Evolutionary conservation across 2,888 invertebrate species (phyloP), one percentile per base, ranked within the genome.

Genomic region (Marasmarcha lunaedactyla): DNA sequence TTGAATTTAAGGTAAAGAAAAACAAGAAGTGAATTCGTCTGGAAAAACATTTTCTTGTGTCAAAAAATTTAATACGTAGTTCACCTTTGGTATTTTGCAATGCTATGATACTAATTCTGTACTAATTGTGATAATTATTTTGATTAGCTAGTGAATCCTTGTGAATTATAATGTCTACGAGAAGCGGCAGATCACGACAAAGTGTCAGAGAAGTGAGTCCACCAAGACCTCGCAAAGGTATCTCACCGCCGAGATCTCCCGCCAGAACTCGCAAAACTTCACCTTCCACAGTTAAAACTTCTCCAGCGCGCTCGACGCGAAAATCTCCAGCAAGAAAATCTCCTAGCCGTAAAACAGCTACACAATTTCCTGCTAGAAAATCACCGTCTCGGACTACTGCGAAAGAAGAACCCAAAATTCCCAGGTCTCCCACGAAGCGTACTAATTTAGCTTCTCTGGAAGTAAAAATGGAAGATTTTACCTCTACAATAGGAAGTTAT

Each of bases 311-410:
- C 35, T 58, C 70, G 6, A 65, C 72, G 12, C 74, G 84, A 3
- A 85, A 85, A 51, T 86, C 86, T 14, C 86, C 86, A 11, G 63
- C 79, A 9, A 67, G 84, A 36, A 86, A 84, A 43, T 85, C 85
- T 7, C 85, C 85, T 2, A 70, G 72, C 44, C 68, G 79, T 42
- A 83, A 81, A 52, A 59, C 79, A 13, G 69, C 57, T 1, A 63
- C 69, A 0, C 71, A 72, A 45, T 74, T 63, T 55, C 73, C 77
- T 27, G 69, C 76, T 14, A 67, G 81, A 37, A 84, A 81, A 47
- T 81, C 79, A 0, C 81, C 81, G 1, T 72, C 79, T 1, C 60
- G 78, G 51, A 54, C 65, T 36, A 60, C 59, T 27, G 69, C 69
- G 46, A 69, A 71, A 41, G 50, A 49, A 11, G 52, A 55, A 2